phyloP scores from a whole-genome alignment of 92 coral and sea anemone genomes.

The Paramuricea clavata region DNA sequence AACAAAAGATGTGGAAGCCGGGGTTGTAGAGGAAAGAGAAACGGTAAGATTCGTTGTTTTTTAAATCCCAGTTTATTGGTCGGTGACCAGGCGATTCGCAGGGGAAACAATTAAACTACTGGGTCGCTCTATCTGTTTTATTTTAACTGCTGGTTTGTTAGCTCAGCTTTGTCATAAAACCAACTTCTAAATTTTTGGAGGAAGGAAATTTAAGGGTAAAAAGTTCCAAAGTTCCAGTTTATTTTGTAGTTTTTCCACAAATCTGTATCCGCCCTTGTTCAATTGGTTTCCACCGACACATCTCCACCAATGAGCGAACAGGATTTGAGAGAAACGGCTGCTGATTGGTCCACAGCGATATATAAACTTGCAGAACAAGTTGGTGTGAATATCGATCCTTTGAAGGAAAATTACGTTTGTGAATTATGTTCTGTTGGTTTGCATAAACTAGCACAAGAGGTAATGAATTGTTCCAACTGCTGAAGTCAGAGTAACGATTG shows the following conservation, averaged over 20 bases:
- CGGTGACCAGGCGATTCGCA: too few relatives aligned
- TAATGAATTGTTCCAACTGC: conserved; percentile 1
- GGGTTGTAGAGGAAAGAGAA: conserved; percentile 73
- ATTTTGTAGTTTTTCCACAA: conserved; percentile 33
- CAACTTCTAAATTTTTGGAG: too few relatives aligned
- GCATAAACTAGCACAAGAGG: conserved; percentile 84
- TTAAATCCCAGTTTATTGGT: too few relatives aligned
- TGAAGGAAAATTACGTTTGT: conserved; percentile 78
- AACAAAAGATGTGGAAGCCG: conserved; percentile 68
- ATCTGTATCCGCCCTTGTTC: conserved; percentile 26
- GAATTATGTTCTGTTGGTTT: conserved; percentile 87
- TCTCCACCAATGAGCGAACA: conserved; percentile 40
- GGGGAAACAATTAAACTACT: too few relatives aligned
- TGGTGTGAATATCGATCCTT: conserved; percentile 79
- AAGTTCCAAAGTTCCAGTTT: neutral
- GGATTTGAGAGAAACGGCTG: conserved; percentile 33
- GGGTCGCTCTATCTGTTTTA: too few relatives aligned
- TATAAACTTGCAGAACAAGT: conserved; percentile 85
- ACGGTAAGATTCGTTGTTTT: conserved; percentile 70
- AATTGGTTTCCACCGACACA: conserved; percentile 13
- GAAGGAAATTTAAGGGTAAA: too few relatives aligned
- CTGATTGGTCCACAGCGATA: conserved; percentile 81
- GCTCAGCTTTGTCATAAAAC: too few relatives aligned
- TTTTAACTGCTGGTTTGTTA: too few relatives aligned
- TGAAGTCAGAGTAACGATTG: neutral